phyloP scores from a whole-genome alignment of 2,113 vertebrate genomes.

The Paradoxurus hermaphroditus region DNA sequence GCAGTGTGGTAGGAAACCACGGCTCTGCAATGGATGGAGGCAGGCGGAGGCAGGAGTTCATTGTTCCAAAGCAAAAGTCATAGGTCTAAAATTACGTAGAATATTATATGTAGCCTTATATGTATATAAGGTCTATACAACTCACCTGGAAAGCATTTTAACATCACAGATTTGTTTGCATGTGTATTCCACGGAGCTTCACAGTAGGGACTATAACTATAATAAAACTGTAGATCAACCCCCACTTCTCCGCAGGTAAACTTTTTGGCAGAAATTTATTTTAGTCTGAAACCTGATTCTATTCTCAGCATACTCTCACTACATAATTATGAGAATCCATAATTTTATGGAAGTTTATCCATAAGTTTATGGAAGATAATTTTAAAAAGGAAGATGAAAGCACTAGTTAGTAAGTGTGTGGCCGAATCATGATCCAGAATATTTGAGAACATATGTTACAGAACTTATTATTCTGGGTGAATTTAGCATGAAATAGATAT shows the following conservation, averaged over 20 bases:
- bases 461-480: background rate
- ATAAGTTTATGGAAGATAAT: background rate
- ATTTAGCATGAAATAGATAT: background rate
- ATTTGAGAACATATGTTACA: background rate
- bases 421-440: background rate
- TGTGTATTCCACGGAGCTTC: background rate
- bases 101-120: background rate
- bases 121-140: background rate
- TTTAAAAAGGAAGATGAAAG: background rate
- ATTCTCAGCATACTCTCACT: background rate
- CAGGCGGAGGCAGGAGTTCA: background rate
- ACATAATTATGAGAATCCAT: background rate
- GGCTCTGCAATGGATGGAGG: background rate
- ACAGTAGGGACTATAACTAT: background rate
- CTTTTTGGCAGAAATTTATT: background rate
- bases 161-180: background rate
- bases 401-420: background rate
- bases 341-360: background rate
- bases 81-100: background rate
- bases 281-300: conserved; percentile 4
- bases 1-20: background rate
- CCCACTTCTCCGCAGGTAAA: background rate
- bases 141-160: background rate
- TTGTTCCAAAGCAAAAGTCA: background rate
- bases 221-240: background rate